These are phyloP conservation scores for Patiria miniata DNA, from an alignment of 35 echinoderm and acorn worm species.

Conservation along the genomic window DNA sequence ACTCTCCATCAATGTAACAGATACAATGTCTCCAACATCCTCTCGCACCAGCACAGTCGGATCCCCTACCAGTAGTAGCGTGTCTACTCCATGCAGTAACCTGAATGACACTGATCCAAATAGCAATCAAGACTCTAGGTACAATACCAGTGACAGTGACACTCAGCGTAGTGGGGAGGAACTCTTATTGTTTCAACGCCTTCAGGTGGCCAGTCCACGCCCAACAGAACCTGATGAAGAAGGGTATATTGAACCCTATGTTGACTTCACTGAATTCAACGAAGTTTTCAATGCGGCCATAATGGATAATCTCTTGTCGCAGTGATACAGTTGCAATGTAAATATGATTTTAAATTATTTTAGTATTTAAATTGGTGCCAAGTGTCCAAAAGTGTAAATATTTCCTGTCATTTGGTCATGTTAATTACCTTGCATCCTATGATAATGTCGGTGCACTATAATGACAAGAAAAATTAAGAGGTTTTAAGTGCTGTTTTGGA, in stretches of 20 bases:
- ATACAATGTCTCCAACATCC: neutral
- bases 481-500: no score
- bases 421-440: neutral
- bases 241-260: constrained; percentile 72
- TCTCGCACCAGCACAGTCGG: constrained; percentile 29
- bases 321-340: neutral
- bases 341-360: neutral
- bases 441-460: neutral
- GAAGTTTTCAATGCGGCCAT: constrained; percentile 49
- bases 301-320: constrained; percentile 7
- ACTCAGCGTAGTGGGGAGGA: constrained; percentile 48
- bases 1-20: neutral
- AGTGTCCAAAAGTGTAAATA: constrained; percentile 25
- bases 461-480: no score
- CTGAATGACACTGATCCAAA: constrained; percentile 39
- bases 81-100: neutral
- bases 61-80: constrained; percentile 35
- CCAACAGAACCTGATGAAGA: constrained; percentile 48
- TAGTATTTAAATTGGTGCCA: constrained; percentile 2
- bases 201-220: neutral
- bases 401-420: neutral
- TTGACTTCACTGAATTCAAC: constrained; percentile 86
- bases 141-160: constrained; percentile 41
- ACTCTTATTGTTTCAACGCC: constrained; percentile 44
- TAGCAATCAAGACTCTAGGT: constrained; percentile 41